Conservation (phyloP, 2,797 vertebrate genomes). For the Megaceryle alcyon region DNA sequence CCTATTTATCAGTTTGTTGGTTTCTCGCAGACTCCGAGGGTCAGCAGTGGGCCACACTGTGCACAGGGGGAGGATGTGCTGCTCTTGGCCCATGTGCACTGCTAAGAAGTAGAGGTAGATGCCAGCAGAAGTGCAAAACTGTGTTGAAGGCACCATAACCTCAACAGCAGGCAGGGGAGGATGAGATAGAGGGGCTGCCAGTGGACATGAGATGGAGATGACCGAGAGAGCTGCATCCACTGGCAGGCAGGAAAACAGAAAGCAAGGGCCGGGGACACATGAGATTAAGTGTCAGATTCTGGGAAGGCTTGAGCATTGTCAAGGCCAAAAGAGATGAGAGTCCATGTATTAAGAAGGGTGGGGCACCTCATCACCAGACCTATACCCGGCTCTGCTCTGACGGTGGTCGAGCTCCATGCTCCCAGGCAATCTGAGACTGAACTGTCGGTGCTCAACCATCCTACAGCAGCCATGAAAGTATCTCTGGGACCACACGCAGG, state of each 20-base stretch:
- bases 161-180: accelerated
- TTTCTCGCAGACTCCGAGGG: background rate
- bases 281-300: background rate
- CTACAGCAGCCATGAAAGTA: background rate
- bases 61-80: background rate
- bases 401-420: accelerated
- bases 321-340: background rate
- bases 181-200: accelerated
- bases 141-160: background rate
- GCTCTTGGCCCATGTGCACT: background rate
- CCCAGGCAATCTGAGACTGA: background rate
- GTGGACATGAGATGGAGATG: background rate
- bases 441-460: background rate
- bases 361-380: accelerated
- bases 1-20: background rate
- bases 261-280: background rate
- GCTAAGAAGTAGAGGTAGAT: background rate
- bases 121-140: background rate
- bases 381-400: background rate
- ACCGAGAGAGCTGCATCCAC: background rate
- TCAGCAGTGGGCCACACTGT: background rate
- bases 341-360: too few relatives aligned
- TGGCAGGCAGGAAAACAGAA: background rate
- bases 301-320: background rate
- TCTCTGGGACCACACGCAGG: background rate